Evolutionary conservation across 2,797 vertebrate species (phyloP), one percentile per base, ranked within the genome.

Genomic region (Gobio occitaniae): DNA sequence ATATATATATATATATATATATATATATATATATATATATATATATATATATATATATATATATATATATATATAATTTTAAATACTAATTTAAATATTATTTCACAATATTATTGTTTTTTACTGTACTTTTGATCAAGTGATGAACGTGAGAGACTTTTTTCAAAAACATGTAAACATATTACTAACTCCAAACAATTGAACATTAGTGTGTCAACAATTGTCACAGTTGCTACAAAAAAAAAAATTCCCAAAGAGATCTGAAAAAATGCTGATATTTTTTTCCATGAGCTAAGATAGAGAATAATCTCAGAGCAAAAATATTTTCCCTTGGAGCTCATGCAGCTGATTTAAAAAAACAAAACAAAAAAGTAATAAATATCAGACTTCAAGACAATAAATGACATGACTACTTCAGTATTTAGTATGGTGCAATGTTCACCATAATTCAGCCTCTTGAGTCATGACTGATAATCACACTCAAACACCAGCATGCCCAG

Each of bases 381-480:
- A 47, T 78, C 76, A 78, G 56, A 63, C 36, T 44, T 82, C 56
- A 74, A n/a, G 25, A 12, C 80, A 63, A 82, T 25, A 75, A 75
- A 75, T 83, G 72, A 76, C 72, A 66, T 19, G 32, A 66, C 59
- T 38, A 36, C 59, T 54, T 66, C 15, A 65, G 56, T 83, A 19
- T 75, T 52, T 1, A 0, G 19, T 38, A 65, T 66, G 56, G 17
- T 65, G 70, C 47, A 76, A 54, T 54, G 59, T 29, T 83, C 44
- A 65, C 13, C 29, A 65, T 61, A 48, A 74, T 25, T 66, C 47
- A 76, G 59, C 29, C 32, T 25, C 25, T 25, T 54, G 29, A 66
- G 71, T 38, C 80, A 86, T 54, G 50, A 77, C 11, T 66, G 48
- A 84, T 36, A 88, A 71, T 83, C 36, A 65, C 63, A 44, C 59